Evolutionary conservation across 2,888 invertebrate genomes (phyloP), one percentile per base, ranked within the genome.

Genomic region (Meganola albula): DNA sequence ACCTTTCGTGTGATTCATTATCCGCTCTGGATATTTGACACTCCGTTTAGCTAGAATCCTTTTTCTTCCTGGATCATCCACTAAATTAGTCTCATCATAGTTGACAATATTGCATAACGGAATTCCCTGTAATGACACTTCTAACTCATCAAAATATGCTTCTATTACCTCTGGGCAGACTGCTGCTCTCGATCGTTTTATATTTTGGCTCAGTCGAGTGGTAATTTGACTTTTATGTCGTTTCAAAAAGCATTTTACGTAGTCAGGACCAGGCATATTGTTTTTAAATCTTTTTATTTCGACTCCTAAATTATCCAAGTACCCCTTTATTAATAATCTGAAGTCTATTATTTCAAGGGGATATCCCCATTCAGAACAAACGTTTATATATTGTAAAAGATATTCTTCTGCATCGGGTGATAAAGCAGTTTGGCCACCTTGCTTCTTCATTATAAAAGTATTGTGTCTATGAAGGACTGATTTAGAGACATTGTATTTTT

Each of bases 331-430:
- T 10, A 40, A 24, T 20, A 24, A 39, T 37, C 38, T 38, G 16
- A 39, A 44, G 39, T 40, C 46, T 10, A 31, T 24, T 21, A 31
- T 27, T 34, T 36, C 36, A 11, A 48, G 33, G 9, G 51, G 46
- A 20, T 45, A 45, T 10, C 48, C 51, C 44, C 46, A 46, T 9
- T 49, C 49, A 21, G 47, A 32, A 40, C 45, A 40, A 21, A 41
- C 33, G 29, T 47, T 54, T 26, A 52, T 34, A 37, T 50, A 38
- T 44, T 42, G 28, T 27, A 52, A 35, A 11, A 50, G 37, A 10
- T 34, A 14, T 10, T 37, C 21, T 27, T 44, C 44, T 16, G 21
- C 28, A 16, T 46, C 32, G 27, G 42, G 37, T 9, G 34, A 23
- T 24, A 49, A 37, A 18, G 28, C 37, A 8, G 27, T 47, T 31